Base-by-base conservation (phyloP, 2,888 invertebrate species). In the Drosophila fulvimacula region DNA sequence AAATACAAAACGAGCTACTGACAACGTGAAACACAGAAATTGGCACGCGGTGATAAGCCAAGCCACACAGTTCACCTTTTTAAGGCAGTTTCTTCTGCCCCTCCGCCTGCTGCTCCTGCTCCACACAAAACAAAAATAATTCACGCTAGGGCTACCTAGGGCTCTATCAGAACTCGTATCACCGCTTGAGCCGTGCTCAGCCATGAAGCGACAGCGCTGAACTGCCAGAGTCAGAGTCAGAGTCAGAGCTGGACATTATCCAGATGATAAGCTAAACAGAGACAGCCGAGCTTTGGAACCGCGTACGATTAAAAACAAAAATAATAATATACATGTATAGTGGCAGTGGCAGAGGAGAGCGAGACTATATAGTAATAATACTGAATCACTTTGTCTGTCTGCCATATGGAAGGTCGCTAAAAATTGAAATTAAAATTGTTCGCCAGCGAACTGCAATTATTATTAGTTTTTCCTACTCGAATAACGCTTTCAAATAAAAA, bases 11-110 rank as follows among this genome's bases (percentile, higher is more conserved):
- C 21, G 21, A 15, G 13, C 5, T 5, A 56, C 1, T 13, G 32
- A 56, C 32, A 34, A 46, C 38, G 44, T 21, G 17, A 24, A 55
- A 55, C 65, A 60, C 19, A 11, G 57, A 62, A 75, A 58, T 59
- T 75, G 75, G 66, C 74, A 58, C 61, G 49, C 46, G 56, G 24
- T 44, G 74, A 74, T 76, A 74, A 74, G 76, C 51, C 30, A 41
- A 34, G 32, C 15, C 32, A 15, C 32, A 38, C 48, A 57, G 17
- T 60, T 60, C 36, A 53, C 55, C 56, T 57, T 57, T 52, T 15
- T 7, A 44, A 32, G 51, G 13, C 15, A 32, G 4, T 13, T 6
- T 5, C 21, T 21, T 2, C 24, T 6, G 0, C 19, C 5, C 21
- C 39, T 4, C 24, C 41, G 0, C 13, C 7, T 4, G 9, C 44